Base-by-base conservation (phyloP, 2,113 vertebrate genomes). In the Microcebus ravelobensis region DNA sequence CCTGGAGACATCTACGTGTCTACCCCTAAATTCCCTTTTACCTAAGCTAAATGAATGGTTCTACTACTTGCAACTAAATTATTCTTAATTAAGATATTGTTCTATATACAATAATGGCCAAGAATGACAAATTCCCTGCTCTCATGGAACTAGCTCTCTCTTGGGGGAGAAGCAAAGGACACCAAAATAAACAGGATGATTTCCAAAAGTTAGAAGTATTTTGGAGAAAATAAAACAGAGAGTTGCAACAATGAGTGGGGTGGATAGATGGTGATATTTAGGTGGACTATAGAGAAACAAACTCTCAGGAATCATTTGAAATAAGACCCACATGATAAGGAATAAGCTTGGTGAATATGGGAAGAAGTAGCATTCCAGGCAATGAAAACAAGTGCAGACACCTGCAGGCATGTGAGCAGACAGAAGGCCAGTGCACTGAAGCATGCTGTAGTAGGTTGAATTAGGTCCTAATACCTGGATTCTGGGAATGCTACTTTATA, bases 371-470 rank as follows among this genome's bases (percentile, higher is more conserved):
- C 0, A 11, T 81, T 71, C 29, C 50, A 48, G 50, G 21, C 39
- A 50, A 20, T 25, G 68, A 25, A 31, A 70, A 86, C 45, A 42
- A 36, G 29, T 7, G 6, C 29, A n/a, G 13, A 88, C 15, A 67
- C 50, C 12, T 21, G 4, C 21, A 67, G 48, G 7, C 45, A 45
- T 15, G 27, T 48, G 4, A 68, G 25, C 6, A 68, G 57, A 42
- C 48, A 11, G 45, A 82, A 65, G 9, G 25, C 8, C 55, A 57
- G n/a, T 0, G 5, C 12, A 18, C 42, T 11, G 48, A 10, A 59
- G 21, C 25, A 12, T 25, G 2, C 6, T 18, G 5, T 6, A 12
- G 6, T n/a, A 25, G 14, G 13, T 6, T 9, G 45, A 52, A 12
- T 23, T 68, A 63, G 48, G 8, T 25, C 63, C 42, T 14, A 21